phyloP scores from a whole-genome alignment of 2,888 invertebrate genomes.

The Scrobipalpa costella region DNA sequence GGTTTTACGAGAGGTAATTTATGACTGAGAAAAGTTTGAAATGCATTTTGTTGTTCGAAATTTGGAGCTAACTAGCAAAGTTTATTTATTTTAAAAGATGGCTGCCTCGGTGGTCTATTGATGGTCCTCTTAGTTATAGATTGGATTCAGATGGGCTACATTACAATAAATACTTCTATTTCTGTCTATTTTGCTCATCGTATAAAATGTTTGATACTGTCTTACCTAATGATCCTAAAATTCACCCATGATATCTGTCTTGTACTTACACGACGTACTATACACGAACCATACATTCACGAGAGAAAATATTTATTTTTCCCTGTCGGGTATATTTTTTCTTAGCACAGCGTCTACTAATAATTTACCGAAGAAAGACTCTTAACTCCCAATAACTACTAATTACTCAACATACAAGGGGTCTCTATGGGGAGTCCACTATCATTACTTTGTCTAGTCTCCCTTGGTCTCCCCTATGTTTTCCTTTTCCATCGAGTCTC shows the following conservation, averaged over 20 bases:
- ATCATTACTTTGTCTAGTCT: slow-evolving; percentile 17
- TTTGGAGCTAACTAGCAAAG: neutral
- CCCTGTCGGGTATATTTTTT: neutral
- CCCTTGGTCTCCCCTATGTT: slow-evolving; percentile 23
- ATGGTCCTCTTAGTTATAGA: no score
- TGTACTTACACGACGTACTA: no score
- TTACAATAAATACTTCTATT: no score
- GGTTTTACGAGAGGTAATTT: neutral
- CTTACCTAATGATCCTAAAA: no score
- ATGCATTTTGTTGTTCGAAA: neutral
- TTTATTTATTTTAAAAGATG: neutral
- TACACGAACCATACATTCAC: neutral
- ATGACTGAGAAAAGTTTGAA: neutral
- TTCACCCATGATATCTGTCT: no score
- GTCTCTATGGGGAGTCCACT: slow-evolving; percentile 1
- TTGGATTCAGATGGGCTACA: no score
- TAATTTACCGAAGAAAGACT: neutral
- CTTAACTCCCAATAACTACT: neutral
- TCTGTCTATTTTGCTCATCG: no score
- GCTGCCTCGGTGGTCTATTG: no score
- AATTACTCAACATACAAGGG: slow-evolving; percentile 4
- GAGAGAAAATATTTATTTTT: neutral
- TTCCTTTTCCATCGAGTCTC: slow-evolving; percentile 26
- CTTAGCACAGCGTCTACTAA: neutral
- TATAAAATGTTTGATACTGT: no score